Percentiles rank a stretch among this genome's conserved stretches.
Conservation (phyloP, 1,140 invertebrate genomes). For the Probaryconus sp. region DNA sequence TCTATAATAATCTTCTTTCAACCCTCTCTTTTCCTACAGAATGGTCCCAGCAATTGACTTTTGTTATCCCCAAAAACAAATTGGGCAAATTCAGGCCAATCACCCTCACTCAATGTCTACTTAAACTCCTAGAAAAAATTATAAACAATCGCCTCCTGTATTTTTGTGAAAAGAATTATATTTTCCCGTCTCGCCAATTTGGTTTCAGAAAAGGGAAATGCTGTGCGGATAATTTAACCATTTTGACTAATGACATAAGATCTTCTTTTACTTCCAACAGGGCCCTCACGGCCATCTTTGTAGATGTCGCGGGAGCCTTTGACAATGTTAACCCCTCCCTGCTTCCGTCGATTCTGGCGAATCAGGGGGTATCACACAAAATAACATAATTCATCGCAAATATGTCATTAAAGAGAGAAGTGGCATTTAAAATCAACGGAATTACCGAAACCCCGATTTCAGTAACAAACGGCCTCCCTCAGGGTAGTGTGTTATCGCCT, state of each 20-base stretch:
- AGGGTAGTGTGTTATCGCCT: background rate
- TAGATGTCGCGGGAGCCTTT: constrained; percentile 23
- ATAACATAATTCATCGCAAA: constrained; percentile 7
- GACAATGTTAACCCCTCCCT: constrained; percentile 12
- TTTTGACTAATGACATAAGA: constrained; percentile 7
- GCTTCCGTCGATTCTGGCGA: background rate
- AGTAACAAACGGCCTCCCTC: background rate
- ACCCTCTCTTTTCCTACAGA: background rate
- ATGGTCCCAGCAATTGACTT: background rate
- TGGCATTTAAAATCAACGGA: background rate
- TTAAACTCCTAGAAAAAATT: constrained; percentile 33
- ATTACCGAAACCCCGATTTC: background rate
- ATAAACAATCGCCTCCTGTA: constrained; percentile 4
- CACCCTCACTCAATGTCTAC: constrained; percentile 4
- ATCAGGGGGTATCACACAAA: background rate
- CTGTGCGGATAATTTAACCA: constrained; percentile 5
- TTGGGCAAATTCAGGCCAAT: constrained; percentile 23
- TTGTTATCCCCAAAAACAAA: constrained; percentile 17
- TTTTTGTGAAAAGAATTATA: constrained; percentile 6
- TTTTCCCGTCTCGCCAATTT: constrained; percentile 1
- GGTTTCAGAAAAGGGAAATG: constrained; percentile 25
- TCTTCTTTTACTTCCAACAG: background rate
- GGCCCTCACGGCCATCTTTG: background rate
- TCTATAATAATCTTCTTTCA: constrained; percentile 4
- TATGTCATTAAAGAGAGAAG: background rate